Conservation (phyloP, 2,888 invertebrate species). For the Hesperia comma region DNA sequence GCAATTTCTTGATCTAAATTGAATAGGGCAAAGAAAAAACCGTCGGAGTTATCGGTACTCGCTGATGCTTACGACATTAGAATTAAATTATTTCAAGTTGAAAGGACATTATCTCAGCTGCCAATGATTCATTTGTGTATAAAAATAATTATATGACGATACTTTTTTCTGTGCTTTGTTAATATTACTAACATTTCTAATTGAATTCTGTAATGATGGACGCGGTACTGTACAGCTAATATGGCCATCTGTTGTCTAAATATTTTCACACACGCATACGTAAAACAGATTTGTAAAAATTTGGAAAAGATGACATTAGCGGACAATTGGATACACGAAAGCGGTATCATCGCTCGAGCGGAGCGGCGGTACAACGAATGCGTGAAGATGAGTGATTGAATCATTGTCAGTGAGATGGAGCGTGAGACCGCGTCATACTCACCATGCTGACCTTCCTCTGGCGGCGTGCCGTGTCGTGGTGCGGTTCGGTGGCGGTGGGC, state of each 20-base stretch:
- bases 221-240: neutral
- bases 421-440: slow-evolving; percentile 83
- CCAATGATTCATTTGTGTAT: slow-evolving; percentile 60
- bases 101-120: slow-evolving; percentile 65
- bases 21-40: neutral
- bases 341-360: slow-evolving; percentile 2
- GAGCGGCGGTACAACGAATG: slow-evolving; percentile 10
- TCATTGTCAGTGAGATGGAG: slow-evolving; percentile 67
- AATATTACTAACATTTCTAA: neutral
- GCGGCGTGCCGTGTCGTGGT: slow-evolving; percentile 77
- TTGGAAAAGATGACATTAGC: too few relatives aligned
- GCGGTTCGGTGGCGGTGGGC: slow-evolving; percentile 83
- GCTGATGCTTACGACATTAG: too few relatives aligned
- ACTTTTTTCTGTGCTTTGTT: neutral
- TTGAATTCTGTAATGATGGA: neutral
- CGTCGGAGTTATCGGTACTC: too few relatives aligned
- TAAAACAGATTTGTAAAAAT: too few relatives aligned
- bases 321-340: neutral
- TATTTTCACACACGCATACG: slow-evolving; percentile 17
- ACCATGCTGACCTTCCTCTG: slow-evolving; percentile 96
- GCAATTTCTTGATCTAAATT: neutral
- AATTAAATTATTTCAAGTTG: slow-evolving; percentile 60
- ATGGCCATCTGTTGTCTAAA: slow-evolving; percentile 26
- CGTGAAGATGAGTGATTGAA: slow-evolving; percentile 48
- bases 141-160: slow-evolving; percentile 7